A percentile compares a stretch with the other conserved stretches of the same genome.
Evolutionary conservation across 2,888 invertebrate species (phyloP).

Genomic region (Sphaeridia pumilis): DNA sequence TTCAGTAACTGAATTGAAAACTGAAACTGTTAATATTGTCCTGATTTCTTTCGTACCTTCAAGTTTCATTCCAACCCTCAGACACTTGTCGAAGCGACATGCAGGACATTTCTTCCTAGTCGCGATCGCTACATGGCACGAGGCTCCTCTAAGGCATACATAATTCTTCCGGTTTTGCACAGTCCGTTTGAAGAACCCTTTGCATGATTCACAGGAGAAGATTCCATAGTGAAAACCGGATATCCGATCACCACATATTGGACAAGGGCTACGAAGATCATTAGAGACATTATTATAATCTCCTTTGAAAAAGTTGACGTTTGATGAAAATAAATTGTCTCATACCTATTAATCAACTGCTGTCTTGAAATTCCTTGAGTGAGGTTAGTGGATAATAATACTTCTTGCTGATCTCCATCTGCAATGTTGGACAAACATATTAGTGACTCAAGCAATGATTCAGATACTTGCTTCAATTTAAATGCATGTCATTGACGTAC

Average conservation of each 20-base stretch:
- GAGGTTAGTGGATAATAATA: constrained; percentile 36
- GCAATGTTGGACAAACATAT: neutral
- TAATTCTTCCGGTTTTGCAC: constrained; percentile 98
- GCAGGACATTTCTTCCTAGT: constrained; percentile 95
- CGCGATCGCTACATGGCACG: constrained; percentile 81
- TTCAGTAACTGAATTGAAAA: neutral
- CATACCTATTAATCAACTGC: constrained; percentile 36
- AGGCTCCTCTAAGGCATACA: constrained; percentile 78
- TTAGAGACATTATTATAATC: too few species aligned
- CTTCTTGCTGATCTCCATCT: constrained; percentile 36
- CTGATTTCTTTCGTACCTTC: constrained; percentile 74
- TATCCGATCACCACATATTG: constrained; percentile 90
- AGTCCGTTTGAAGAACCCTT: constrained; percentile 94
- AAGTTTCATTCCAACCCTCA: constrained; percentile 90
- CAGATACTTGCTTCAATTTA: neutral
- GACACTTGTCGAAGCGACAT: constrained; percentile 89
- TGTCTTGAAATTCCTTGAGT: constrained; percentile 36
- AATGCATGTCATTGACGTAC: too few species aligned
- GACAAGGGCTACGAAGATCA: constrained; percentile 64
- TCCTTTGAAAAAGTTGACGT: too few species aligned
- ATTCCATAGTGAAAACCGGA: constrained; percentile 97
- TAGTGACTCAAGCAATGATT: neutral
- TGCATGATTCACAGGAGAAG: constrained; percentile 95
- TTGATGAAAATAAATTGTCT: neutral
- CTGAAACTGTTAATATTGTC: too few species aligned